These are phyloP conservation scores for Mormoops blainvillei DNA, from an alignment of 2,113 vertebrate species.

Conservation along the genomic window DNA sequence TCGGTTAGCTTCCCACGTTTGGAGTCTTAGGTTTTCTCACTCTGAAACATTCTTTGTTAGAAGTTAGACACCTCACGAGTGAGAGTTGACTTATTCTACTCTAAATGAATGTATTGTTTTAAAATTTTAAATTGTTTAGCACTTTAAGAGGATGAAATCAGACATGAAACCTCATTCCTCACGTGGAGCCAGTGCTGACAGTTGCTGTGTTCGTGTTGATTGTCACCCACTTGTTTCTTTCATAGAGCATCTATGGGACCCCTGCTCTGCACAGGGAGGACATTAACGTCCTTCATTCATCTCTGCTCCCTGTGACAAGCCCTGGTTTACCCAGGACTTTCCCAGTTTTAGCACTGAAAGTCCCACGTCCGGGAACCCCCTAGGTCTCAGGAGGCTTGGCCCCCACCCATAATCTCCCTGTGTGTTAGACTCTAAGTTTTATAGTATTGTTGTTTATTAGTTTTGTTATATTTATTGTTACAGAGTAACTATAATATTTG, in stretches of 20 bases:
- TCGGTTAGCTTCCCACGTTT: background rate
- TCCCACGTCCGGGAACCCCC: background rate
- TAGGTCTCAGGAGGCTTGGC: background rate
- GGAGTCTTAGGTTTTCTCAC: background rate
- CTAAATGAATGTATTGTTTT: background rate
- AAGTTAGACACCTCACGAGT: background rate
- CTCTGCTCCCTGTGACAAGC: background rate
- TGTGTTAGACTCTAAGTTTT: background rate
- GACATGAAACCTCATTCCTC: background rate
- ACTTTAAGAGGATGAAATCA: background rate
- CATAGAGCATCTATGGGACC: background rate
- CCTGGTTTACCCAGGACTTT: conserved; percentile 19
- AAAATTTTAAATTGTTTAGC: background rate
- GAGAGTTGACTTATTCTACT: background rate
- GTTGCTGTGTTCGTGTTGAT: background rate
- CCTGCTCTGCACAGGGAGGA: background rate
- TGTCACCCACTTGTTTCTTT: background rate
- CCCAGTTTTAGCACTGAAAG: background rate
- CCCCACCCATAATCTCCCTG: background rate
- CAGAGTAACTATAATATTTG: background rate
- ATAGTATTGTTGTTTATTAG: background rate
- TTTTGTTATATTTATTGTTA: background rate
- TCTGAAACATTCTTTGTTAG: conserved; percentile 27
- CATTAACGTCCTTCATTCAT: background rate
- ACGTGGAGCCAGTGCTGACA: background rate